These are phyloP conservation scores for Eristalis intricaria DNA, from an alignment of 2,888 invertebrate genomes.

Conservation along the genomic window DNA sequence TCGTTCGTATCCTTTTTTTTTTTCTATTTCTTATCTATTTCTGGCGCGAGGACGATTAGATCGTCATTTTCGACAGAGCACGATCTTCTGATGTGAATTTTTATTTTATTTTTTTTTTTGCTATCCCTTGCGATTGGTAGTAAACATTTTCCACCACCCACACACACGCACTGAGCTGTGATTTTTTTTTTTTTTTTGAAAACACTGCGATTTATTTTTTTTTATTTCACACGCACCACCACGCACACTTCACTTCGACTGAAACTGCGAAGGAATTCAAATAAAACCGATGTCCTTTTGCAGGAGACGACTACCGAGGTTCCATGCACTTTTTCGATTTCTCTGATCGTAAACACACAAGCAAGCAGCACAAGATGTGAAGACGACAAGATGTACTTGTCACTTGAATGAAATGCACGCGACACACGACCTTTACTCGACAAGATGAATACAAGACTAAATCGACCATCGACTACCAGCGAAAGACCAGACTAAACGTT, in stretches of 20 bases:
- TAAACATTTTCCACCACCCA: conserved; percentile 39
- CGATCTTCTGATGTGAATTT: neutral
- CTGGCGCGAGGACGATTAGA: neutral
- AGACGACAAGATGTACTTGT: conserved; percentile 14
- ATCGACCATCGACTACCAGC: neutral
- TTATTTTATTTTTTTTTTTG: conserved; percentile 27
- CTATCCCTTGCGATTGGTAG: conserved; percentile 49
- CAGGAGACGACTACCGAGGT: neutral
- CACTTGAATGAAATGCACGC: conserved; percentile 45
- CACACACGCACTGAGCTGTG: neutral
- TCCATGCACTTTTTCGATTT: conserved; percentile 24
- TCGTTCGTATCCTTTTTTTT: conserved; percentile 28
- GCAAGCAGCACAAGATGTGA: conserved; percentile 27
- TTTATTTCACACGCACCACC: neutral
- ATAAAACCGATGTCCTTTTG: neutral
- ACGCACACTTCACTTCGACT: neutral
- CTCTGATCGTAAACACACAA: conserved; percentile 17
- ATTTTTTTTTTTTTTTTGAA: neutral
- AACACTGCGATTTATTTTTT: neutral
- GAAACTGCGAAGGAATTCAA: neutral
- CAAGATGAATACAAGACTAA: conserved; percentile 59
- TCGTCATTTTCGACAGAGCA: neutral
- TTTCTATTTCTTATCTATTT: neutral
- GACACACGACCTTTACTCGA: conserved; percentile 43
- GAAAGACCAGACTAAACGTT: neutral